phyloP scores from a whole-genome alignment of 2,888 invertebrate species.

The Xestia sexstrigata region DNA sequence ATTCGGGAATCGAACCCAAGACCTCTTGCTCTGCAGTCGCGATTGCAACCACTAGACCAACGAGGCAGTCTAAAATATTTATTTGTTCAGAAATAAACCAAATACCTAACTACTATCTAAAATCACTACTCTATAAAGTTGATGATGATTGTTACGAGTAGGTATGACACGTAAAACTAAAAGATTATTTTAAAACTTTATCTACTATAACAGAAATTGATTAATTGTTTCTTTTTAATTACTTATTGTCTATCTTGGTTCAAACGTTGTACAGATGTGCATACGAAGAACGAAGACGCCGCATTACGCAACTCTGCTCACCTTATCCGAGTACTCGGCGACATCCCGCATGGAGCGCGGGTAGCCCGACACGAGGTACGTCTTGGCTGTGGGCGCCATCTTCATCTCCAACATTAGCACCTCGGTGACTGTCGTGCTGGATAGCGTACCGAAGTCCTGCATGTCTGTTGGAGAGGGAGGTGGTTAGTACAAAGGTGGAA shows the following conservation, averaged over 20 bases:
- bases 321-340: constrained; percentile 97
- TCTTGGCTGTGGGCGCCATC: constrained; percentile 97
- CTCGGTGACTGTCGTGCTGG: constrained; percentile 96
- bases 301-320: constrained; percentile 73
- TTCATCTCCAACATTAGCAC: constrained; percentile 98
- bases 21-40: too few relatives aligned
- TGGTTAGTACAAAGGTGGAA: neutral
- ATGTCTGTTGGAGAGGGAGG: constrained; percentile 90
- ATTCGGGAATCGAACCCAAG: too few relatives aligned
- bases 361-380: constrained; percentile 97
- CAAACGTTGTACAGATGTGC: too few relatives aligned
- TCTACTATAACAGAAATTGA: neutral
- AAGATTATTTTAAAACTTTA: constrained; percentile 1
- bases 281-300: too few relatives aligned
- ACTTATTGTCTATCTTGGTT: neutral
- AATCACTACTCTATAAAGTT: neutral
- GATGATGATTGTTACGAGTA: neutral
- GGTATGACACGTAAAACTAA: neutral
- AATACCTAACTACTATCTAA: neutral
- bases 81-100: neutral
- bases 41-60: too few relatives aligned
- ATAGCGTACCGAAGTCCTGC: constrained; percentile 96
- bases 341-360: constrained; percentile 98
- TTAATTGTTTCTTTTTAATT: neutral
- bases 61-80: too few relatives aligned